Percentiles rank a stretch among this genome's conserved stretches.
These are phyloP conservation scores for Lucinisca nassula DNA, from an alignment of 2,888 invertebrate species.

Conservation along the genomic window DNA sequence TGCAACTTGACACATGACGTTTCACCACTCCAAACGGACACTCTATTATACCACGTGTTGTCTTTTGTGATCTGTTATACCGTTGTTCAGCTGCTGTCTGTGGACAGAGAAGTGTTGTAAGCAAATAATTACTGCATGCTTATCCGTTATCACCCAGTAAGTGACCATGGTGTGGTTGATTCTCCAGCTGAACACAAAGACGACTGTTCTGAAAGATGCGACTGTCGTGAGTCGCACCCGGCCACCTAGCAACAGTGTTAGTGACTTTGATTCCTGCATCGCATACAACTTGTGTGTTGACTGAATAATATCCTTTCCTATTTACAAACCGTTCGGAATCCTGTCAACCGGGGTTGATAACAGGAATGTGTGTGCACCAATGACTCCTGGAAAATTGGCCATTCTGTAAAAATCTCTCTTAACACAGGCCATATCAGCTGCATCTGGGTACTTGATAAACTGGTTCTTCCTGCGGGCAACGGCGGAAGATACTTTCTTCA, in stretches of 20 bases:
- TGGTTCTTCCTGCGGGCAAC: neutral
- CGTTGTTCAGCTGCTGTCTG: neutral
- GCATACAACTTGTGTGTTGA: neutral
- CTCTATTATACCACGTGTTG: conserved; percentile 15
- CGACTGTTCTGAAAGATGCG: neutral
- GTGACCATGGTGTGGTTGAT: neutral
- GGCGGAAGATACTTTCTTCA: neutral
- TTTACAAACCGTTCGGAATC: neutral
- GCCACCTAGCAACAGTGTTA: neutral
- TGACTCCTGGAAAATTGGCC: neutral
- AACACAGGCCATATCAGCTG: neutral
- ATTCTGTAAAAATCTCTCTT: neutral
- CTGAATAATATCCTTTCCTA: neutral
- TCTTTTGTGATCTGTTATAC: neutral
- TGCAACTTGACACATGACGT: neutral
- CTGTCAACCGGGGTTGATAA: neutral
- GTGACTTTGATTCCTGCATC: neutral
- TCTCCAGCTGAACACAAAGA: neutral
- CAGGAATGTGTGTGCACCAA: neutral
- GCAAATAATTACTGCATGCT: neutral
- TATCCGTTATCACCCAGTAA: conserved; percentile 15
- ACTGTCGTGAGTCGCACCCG: neutral
- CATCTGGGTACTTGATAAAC: neutral
- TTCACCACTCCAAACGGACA: neutral
- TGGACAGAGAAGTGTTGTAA: neutral